Conservation (phyloP, 2,113 vertebrate species). For the Odocoileus hemionus region DNA sequence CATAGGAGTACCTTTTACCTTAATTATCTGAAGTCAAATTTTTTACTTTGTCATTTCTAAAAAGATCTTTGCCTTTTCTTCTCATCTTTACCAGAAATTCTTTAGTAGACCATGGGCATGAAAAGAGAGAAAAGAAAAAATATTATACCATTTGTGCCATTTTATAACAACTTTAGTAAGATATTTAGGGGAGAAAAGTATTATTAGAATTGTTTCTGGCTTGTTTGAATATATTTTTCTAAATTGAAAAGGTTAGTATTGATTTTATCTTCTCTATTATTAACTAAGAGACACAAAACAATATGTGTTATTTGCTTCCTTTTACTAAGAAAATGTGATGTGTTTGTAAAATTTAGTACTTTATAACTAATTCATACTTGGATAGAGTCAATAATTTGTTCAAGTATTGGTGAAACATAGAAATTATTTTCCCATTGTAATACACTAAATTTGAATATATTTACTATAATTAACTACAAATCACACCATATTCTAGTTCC, state of each 20-base stretch:
- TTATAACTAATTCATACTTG: background rate
- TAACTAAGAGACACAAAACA: background rate
- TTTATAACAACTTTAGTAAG: background rate
- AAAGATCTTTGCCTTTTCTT: background rate
- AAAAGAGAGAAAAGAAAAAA: constrained; percentile 36
- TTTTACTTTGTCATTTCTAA: background rate
- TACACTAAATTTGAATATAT: background rate
- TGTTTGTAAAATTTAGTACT: background rate
- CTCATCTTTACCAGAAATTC: background rate
- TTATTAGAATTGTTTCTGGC: background rate
- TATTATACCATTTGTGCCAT: background rate
- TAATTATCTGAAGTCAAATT: constrained; percentile 1
- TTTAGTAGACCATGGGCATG: background rate
- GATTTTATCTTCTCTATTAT: constrained; percentile 4
- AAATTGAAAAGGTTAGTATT: background rate
- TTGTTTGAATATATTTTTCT: background rate
- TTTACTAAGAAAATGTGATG: background rate
- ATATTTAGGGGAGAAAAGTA: background rate
- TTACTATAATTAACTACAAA: background rate
- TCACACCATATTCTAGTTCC: background rate
- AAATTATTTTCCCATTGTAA: background rate
- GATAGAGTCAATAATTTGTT: background rate
- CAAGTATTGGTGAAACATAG: background rate
- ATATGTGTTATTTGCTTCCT: background rate
- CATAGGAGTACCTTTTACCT: background rate